These are phyloP conservation scores for Elysia crispata DNA, from an alignment of 2,888 invertebrate genomes.

Conservation along the genomic window DNA sequence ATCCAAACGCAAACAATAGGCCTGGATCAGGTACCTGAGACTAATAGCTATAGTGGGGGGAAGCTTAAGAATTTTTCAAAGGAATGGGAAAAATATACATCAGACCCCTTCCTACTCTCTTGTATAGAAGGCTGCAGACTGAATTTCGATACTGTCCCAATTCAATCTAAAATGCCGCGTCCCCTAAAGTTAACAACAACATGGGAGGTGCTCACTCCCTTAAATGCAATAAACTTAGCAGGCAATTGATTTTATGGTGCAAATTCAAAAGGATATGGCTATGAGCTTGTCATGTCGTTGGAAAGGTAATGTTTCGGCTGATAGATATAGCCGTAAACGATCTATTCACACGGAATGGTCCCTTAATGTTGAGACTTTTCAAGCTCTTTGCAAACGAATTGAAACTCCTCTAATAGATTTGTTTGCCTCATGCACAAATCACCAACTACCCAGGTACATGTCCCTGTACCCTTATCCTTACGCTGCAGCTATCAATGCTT, in stretches of 20 bases:
- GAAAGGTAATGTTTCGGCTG: not conserved
- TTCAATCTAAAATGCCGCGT: no score
- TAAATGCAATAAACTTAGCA: not conserved
- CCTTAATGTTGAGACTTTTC: not conserved
- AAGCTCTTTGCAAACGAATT: not conserved
- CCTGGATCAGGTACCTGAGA: no score
- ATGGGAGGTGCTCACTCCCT: not conserved
- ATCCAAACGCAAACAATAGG: no score
- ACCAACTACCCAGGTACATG: not conserved
- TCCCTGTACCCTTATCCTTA: not conserved
- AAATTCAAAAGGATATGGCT: not conserved
- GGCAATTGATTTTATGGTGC: not conserved
- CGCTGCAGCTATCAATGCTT: not conserved
- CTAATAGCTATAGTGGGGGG: no score
- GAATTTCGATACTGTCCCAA: no score
- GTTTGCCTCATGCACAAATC: not conserved
- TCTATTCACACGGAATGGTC: slow-evolving; percentile 3
- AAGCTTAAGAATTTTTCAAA: no score
- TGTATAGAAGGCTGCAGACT: no score
- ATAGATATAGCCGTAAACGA: not conserved
- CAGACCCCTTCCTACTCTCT: no score
- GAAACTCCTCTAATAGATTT: not conserved
- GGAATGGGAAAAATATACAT: no score
- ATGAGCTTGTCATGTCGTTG: not conserved
- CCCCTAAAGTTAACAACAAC: not conserved